Evolutionary conservation across 2,797 vertebrate species (phyloP), one percentile per base, ranked within the genome.

Genomic region (Sebastes dallii): DNA sequence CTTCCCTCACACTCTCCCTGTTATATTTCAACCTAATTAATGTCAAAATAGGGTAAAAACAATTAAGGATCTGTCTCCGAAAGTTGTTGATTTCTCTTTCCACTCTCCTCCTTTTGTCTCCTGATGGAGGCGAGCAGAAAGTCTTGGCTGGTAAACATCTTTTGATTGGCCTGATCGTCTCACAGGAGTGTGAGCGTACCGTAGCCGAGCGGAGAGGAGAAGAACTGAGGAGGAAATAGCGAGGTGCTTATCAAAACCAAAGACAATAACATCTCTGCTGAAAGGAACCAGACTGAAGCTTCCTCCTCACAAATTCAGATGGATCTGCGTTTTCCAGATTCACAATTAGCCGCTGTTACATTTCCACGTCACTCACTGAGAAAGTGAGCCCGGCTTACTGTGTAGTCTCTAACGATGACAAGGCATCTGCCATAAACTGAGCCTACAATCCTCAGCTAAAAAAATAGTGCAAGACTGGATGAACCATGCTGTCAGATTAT

Each of bases 81-180:
- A 76, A 82, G 78, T 75, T 80, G 77, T 73, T 77, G 64, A 72
- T 81, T 89, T 73, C 66, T 84, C 65, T 76, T 25, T 65, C 34
- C 55, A 13, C 72, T 74, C n/a, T 60, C 72, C 56, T 79, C 59
- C 64, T 79, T 83, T 72, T 14, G 18, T 62, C 68, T 54, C 6
- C 36, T 78, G 70, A 67, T 62, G 6, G 65, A 87, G 69, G 67
- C 61, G 3, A 65, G 59, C 25, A 74, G 61, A 74, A 22, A 29
- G 18, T 81, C 76, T 55, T 86, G 79, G 72, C 70, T 84, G 81
- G 81, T 89, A 90, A 92, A 89, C 85, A 88, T 84, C 71, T 86
- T 92, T 85, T 88, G 86, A 92, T 88, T 85, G 78, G 76, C 64
- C 75, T 85, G 81, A 86, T 91, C 89, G 81, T 91, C 84, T 90